Evolutionary conservation across 2,797 vertebrate genomes (phyloP).

Genomic region (Leucoraja ocellata): DNA sequence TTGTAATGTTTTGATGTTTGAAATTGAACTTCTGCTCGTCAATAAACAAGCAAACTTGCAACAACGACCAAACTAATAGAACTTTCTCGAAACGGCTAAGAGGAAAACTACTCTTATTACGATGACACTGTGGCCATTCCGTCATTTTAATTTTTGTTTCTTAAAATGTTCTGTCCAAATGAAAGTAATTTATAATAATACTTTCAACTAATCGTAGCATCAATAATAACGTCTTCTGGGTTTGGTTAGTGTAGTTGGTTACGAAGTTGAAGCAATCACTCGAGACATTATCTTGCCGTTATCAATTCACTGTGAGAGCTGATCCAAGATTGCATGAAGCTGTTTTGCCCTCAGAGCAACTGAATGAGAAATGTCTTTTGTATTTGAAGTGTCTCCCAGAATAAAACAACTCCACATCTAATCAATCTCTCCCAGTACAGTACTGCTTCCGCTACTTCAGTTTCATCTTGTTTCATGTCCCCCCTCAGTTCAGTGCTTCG

Average conservation of each 20-base stretch:
- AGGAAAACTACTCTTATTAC: neutral
- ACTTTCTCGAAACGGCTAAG: neutral
- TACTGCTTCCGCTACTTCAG: neutral
- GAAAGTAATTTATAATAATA: neutral
- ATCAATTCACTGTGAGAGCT: neutral
- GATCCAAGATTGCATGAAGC: neutral
- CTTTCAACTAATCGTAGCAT: neutral
- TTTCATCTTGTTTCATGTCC: neutral
- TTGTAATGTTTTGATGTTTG: neutral
- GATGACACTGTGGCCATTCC: neutral
- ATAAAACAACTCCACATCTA: neutral
- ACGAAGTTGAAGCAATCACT: neutral
- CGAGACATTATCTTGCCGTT: neutral
- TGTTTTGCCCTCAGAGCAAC: neutral
- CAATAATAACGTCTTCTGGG: neutral
- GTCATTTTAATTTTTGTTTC: neutral
- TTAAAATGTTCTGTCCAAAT: neutral
- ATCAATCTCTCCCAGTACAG: neutral
- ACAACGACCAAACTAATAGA: neutral
- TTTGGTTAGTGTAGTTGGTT: neutral
- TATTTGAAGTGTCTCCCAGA: neutral
- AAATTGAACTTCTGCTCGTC: neutral
- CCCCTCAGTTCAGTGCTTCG: neutral
- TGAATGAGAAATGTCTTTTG: neutral
- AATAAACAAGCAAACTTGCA: neutral